Base-by-base conservation (phyloP, 1,140 invertebrate genomes). In the Cyrtorhinus lividipennis region DNA sequence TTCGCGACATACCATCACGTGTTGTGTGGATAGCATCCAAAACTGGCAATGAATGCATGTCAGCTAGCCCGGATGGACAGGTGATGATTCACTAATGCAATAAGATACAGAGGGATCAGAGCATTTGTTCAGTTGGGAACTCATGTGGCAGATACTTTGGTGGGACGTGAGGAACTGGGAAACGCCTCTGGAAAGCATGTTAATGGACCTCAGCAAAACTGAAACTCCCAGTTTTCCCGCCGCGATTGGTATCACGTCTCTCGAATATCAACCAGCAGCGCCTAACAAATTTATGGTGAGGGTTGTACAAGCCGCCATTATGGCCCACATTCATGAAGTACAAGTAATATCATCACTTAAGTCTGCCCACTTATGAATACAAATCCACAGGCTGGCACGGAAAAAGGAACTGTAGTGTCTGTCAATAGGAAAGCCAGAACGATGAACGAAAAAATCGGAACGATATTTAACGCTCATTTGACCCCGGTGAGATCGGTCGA, bases 1-100 rank as follows among this genome's bases (percentile, higher is more conserved):
- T 93, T 71, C 75, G 83, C 24, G 89, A 93, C 74, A 79, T 87
- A 0, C 88, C 88, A 0, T 79, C 83, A 59, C 83, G 84, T 59
- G 82, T 89, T 5, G 72, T 88, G 12, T 80, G 79, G 79, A 72
- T 79, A 24, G 72, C 73, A 62, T 75, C 77, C 10, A 80, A 80
- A 68, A 74, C 75, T 0, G 72, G 75, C 1, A 72, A 72, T 1
- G 78, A 80, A 68, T 82, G 81, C 64, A 82, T 83, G 69, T 80
- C 81, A 0, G 72, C 78, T 26, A 79, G 80, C 5, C 75, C 76
- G 25, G 83, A 84, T 72, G 83, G 83, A 15, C 76, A 79, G 70
- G 78, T 80, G 56, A 57, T n/a, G n/a, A n/a, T n/a, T n/a, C n/a
- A n/a, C n/a, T n/a, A n/a, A n/a, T n/a, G n/a, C n/a, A n/a, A n/a